These are phyloP conservation scores for Caenorhabditis briggsae DNA, from an alignment of 1,140 invertebrate genomes.

Conservation along the genomic window DNA sequence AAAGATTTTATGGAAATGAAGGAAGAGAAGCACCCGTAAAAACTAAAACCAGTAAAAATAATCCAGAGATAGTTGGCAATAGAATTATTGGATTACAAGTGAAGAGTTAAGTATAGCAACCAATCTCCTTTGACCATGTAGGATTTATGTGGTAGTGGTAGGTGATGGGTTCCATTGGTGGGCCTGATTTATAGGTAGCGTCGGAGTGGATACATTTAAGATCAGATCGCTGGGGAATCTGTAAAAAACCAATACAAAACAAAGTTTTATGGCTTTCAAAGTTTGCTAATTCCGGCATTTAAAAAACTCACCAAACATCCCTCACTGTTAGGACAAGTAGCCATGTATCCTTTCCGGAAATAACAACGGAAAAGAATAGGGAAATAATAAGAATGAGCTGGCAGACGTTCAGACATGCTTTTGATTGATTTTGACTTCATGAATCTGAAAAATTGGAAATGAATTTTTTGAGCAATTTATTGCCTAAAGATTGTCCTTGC, in stretches of 20 bases:
- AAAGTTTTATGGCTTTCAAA: not conserved
- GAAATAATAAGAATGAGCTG: not conserved
- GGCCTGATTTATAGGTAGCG: not conserved
- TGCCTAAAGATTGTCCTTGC: no score
- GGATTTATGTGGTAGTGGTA: constrained; percentile 8
- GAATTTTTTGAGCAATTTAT: not conserved
- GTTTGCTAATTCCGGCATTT: not conserved
- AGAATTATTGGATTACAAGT: not conserved
- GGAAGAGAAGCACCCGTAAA: no score
- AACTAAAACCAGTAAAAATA: not conserved
- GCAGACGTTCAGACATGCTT: not conserved
- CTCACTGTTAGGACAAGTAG: constrained; percentile 17
- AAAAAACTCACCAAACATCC: constrained; percentile 8
- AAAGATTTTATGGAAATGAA: no score
- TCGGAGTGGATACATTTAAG: not conserved
- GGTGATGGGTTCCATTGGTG: not conserved
- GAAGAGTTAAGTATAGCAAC: not conserved
- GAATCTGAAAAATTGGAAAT: not conserved
- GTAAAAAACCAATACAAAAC: not conserved
- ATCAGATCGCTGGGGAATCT: constrained; percentile 22
- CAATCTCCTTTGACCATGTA: constrained; percentile 12
- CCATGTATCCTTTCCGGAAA: not conserved
- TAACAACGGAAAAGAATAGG: constrained; percentile 2
- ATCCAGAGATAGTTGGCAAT: not conserved
- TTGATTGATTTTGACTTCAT: not conserved